Evolutionary conservation across 2,797 vertebrate species (phyloP), one percentile per base, ranked within the genome.

Genomic region (Eidolon dupreanum): DNA sequence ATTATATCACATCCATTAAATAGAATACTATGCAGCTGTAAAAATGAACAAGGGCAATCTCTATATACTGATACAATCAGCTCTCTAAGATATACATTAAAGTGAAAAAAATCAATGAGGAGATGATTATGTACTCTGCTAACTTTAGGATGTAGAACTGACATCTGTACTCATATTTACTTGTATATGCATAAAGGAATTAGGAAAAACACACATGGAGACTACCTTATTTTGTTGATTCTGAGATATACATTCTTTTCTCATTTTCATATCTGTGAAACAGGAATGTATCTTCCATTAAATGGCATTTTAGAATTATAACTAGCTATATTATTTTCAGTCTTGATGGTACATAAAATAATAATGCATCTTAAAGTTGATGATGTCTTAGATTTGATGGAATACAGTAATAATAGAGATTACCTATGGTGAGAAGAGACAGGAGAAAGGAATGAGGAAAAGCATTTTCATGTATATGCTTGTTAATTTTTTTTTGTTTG

Each of bases 291-390:
- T 91, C 55, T 96, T 93, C 38, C 68, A 79, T 65, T 93, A 77
- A 89, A 77, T 55, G 51, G 11, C 13, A 75, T 84, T 91, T 92
- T 89, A 87, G 38, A 94, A 81, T 90, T 57, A 49, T 81, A 88
- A 94, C 92, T 93, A 88, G 17, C 49, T 46, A 38, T 65, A 92
- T 87, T 92, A 63, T 92, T 97, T 96, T 95, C 81, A 94, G 89
- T 97, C 41, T 97, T 90, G 55, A 73, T 53, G 68, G 66, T 49
- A 90, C 57, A 92, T 92, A 83, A 71, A 89, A 94, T 90, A 90
- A 92, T 71, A 74, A 68, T 81, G 28, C 51, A 90, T 84, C 46
- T 93, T 59, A 90, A 93, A 97, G 92, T 33, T n/a, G 17, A 96
- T 75, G 33, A 22, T 49, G 36, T 84, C 82, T 90, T 96, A 66